phyloP scores from a whole-genome alignment of 1,140 invertebrate species.

The Bradysia coprophila region DNA sequence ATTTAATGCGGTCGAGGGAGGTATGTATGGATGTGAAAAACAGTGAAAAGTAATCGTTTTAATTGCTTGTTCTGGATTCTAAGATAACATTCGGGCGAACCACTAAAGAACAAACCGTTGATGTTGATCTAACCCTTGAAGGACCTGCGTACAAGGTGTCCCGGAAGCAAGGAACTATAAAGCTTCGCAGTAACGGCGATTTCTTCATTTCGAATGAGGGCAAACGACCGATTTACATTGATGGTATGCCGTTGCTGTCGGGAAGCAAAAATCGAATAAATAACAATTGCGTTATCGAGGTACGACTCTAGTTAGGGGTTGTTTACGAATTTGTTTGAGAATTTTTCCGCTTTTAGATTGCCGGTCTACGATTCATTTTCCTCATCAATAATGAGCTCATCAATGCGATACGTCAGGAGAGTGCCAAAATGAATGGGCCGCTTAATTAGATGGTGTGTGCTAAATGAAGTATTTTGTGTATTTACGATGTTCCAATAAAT shows the following conservation, averaged over 20 bases:
- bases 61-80: no score
- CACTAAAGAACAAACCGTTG: constrained; percentile 75
- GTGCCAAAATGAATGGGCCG: constrained; percentile 42
- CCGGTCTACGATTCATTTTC: constrained; percentile 79
- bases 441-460: constrained; percentile 17
- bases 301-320: no score
- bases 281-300: constrained; percentile 90
- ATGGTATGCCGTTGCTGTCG: constrained; percentile 70
- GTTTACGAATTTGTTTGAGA: no score
- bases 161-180: constrained; percentile 71
- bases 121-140: constrained; percentile 87
- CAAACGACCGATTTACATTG: constrained; percentile 86
- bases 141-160: constrained; percentile 76
- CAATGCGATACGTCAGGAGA: constrained; percentile 63
- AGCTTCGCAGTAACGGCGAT: constrained; percentile 79
- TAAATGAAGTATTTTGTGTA: no score
- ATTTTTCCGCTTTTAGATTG: constrained; percentile 63
- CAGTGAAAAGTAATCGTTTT: no score
- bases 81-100: constrained; percentile 83
- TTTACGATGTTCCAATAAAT: no score
- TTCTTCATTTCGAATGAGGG: constrained; percentile 90
- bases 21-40: no score
- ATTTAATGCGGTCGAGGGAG: constrained; percentile 90
- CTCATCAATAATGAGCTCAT: constrained; percentile 85
- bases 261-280: constrained; percentile 76